Evolutionary conservation across 2,113 vertebrate genomes (phyloP), one percentile per base, ranked within the genome.

Genomic region (Melanotaenia duboulayi): DNA sequence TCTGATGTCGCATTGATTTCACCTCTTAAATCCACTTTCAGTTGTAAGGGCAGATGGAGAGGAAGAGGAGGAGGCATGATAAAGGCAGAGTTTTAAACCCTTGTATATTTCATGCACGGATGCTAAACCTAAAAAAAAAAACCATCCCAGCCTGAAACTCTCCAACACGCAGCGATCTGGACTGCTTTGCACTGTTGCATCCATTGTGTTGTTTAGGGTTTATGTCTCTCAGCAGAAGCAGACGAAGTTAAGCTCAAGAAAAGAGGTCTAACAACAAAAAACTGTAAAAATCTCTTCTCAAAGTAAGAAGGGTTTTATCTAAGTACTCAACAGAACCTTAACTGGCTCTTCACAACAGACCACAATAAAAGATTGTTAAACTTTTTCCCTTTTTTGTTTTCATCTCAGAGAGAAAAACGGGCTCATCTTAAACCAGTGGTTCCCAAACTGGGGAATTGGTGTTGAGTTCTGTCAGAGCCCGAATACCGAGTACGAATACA

Each of bases 21-120:
- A 86, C 77, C 84, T 81, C 58, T 69, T 68, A 73, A 81, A 87
- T 87, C 88, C 82, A 75, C 78, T 78, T 83, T 67, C 61, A 69
- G 70, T 57, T 7, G 6, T 50, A 60, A 66, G 20, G 64, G 65
- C 16, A 56, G 19, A 3, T 39, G 69, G 50, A 46, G 66, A 39
- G 50, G 67, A 54, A 20, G 56, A 11, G 20, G 65, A 57, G 39
- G 71, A 68, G 64, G 75, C 25, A 70, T 73, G 80, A 75, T 82
- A 82, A 52, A 76, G 55, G 19, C n/a, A n/a, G 55, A 49, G 56
- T 55, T 65, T 75, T 66, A 60, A 80, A 81, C 64, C 67, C 22
- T 65, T 1, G 16, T 72, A 51, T 66, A 52, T 73, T 75, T 78
- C 76, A 75, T 66, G 51, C 75, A 50, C 42, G 61, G 59, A 58